Percentiles rank a stretch among this genome's conserved stretches.
phyloP scores from a whole-genome alignment of 2,888 invertebrate genomes.

The Cantharis rustica region DNA sequence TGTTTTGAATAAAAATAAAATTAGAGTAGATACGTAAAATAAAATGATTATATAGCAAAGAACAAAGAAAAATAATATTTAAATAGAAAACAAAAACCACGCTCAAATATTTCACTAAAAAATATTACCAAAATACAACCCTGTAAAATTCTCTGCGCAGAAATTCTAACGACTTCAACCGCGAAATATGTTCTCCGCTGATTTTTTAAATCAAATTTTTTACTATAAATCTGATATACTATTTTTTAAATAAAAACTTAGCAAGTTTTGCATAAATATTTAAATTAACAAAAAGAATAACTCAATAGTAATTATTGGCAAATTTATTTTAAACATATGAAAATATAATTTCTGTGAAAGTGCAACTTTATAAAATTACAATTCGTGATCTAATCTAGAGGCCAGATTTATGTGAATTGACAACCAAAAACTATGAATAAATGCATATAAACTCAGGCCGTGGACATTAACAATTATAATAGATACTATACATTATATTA shows the following conservation, averaged over 20 bases:
- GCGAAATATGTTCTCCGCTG: not conserved
- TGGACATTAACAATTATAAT: not conserved
- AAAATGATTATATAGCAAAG: not conserved
- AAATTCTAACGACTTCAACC: not conserved
- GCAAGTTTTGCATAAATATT: not conserved
- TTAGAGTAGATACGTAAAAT: not conserved
- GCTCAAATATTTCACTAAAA: not conserved
- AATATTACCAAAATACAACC: not conserved
- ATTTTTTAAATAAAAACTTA: not conserved
- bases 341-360: not conserved
- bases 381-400: not conserved
- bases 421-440: too few relatives aligned
- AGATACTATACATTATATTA: not conserved
- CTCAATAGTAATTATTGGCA: not conserved
- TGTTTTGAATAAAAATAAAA: too few relatives aligned
- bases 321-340: not conserved
- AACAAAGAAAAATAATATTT: not conserved
- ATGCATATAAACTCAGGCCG: too few relatives aligned
- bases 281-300: not conserved
- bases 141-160: not conserved
- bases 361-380: not conserved
- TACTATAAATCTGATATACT: not conserved
- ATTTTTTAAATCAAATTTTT: not conserved
- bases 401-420: not conserved
- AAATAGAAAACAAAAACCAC: not conserved